Base-by-base conservation (phyloP, 2,113 vertebrate species). In the Porphyrio hochstetteri region DNA sequence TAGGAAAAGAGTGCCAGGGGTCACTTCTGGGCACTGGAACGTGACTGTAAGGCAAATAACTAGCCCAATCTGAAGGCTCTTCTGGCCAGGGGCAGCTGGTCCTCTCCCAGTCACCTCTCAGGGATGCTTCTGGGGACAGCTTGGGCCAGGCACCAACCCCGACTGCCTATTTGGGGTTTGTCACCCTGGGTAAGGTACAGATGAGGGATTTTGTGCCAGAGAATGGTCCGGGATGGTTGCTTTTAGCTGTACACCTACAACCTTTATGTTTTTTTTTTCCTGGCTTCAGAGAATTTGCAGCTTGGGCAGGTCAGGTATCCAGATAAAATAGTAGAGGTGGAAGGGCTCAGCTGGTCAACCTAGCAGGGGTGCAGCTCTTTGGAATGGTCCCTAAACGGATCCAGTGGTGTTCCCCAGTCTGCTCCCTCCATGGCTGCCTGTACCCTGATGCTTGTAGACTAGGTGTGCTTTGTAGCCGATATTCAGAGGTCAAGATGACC, bases 361-460 rank as follows among this genome's bases (percentile, higher is more conserved):
- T 4, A 33, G 17, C 33, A 69, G 23, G 9, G 29, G 10, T 72
- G 29, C 7, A 86, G 7, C 27, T 28, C 11, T 86, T 65, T 36
- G 56, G 40, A 55, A 67, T 5, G 23, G 6, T 69, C 77, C 20
- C 10, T 13, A 13, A 67, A 59, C 9, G 42, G 33, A 40, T 53
- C 31, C 65, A 52, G 6, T 17, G 5, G 31, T 2, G 5, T 29
- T 5, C 5, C 19, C 7, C 2, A 8, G 2, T 15, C 33, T 78
- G 13, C 5, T 86, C 15, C 31, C 13, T 61, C 52, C 0, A 0
- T 11, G 25, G 14, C 12, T 42, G 19, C 21, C 56, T 20, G 16
- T 10, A 31, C 2, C 11, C 33, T 3, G 0, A 1, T 46, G 10
- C 19, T 75, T 1, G 0, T 21, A 46, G 15, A 29, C 20, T 40